These are phyloP conservation scores for Drosophila mettleri DNA, from an alignment of 2,888 invertebrate species.

Conservation along the genomic window DNA sequence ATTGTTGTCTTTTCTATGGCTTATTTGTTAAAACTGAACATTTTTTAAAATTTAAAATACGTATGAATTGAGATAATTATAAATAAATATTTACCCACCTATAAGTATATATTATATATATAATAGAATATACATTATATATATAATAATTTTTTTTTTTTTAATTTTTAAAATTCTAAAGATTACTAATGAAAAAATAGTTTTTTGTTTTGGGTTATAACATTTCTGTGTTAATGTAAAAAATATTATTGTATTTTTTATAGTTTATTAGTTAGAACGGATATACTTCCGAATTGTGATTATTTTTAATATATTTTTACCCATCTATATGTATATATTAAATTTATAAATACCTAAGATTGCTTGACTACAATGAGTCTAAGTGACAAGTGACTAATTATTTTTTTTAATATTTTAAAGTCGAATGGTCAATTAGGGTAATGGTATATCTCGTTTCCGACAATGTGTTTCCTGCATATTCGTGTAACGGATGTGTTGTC, in stretches of 20 bases:
- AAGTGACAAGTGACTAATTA: background rate
- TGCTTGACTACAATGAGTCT: background rate
- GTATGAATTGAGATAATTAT: background rate
- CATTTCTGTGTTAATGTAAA: no score
- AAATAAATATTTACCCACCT: no score
- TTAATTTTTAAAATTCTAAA: no score
- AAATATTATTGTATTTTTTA: background rate
- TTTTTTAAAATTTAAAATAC: background rate
- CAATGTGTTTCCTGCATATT: constrained; percentile 32
- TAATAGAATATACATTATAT: no score
- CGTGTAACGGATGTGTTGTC: constrained; percentile 29
- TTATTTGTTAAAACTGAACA: background rate
- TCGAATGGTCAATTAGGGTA: constrained; percentile 40
- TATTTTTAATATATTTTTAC: background rate
- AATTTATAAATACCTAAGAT: no score
- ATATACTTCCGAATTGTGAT: background rate
- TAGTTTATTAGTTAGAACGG: background rate
- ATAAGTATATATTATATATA: no score
- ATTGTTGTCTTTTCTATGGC: background rate
- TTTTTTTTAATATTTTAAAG: background rate
- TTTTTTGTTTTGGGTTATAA: no score
- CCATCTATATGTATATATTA: no score
- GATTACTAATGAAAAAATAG: no score
- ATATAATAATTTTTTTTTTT: background rate
- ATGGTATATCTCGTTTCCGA: constrained; percentile 22